A percentile compares a stretch with the other conserved stretches of the same genome.
Evolutionary conservation across 2,797 vertebrate genomes (phyloP).

Genomic region (Micromesistius poutassou): DNA sequence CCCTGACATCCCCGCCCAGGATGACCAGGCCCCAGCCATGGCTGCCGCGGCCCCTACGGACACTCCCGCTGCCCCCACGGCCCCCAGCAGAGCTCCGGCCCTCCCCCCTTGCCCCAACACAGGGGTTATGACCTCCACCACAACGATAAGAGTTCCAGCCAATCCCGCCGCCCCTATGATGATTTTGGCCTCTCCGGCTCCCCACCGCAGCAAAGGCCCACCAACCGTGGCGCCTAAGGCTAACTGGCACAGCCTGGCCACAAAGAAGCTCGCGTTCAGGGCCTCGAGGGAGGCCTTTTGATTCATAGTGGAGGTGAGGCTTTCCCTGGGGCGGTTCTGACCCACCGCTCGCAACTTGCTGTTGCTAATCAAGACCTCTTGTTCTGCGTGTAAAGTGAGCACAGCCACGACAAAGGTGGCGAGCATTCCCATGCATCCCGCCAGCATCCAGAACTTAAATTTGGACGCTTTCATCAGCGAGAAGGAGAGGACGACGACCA

Average conservation of each 20-base stretch:
- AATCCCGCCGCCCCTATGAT: slow-evolving; percentile 47
- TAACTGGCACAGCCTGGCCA: slow-evolving; percentile 52
- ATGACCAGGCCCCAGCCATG: slow-evolving; percentile 37
- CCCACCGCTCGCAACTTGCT: slow-evolving; percentile 29
- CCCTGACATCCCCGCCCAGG: slow-evolving; percentile 47
- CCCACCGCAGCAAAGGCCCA: slow-evolving; percentile 46
- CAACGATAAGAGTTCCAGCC: slow-evolving; percentile 28
- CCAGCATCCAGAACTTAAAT: slow-evolving; percentile 66
- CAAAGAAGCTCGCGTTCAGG: slow-evolving; percentile 48
- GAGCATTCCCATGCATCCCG: slow-evolving; percentile 56
- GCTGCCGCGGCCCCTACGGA: slow-evolving; percentile 50
- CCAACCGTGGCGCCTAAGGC: slow-evolving; percentile 56
- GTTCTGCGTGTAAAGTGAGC: slow-evolving; percentile 55
- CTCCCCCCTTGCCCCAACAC: slow-evolving; percentile 43
- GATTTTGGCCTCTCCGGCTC: slow-evolving; percentile 41
- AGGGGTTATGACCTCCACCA: slow-evolving; percentile 29
- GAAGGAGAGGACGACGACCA: slow-evolving; percentile 40
- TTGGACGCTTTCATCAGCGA: slow-evolving; percentile 39
- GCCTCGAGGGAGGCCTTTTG: slow-evolving; percentile 48
- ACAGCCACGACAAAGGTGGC: slow-evolving; percentile 54
- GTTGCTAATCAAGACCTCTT: slow-evolving; percentile 33
- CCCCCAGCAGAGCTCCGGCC: slow-evolving; percentile 55
- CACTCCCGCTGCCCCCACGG: slow-evolving; percentile 51
- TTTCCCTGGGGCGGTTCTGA: slow-evolving; percentile 19
- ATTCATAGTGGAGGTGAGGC: slow-evolving; percentile 28